Percentiles rank a stretch among this genome's conserved stretches.
phyloP scores from a whole-genome alignment of 1,140 invertebrate genomes.

The Solenopsis invicta region DNA sequence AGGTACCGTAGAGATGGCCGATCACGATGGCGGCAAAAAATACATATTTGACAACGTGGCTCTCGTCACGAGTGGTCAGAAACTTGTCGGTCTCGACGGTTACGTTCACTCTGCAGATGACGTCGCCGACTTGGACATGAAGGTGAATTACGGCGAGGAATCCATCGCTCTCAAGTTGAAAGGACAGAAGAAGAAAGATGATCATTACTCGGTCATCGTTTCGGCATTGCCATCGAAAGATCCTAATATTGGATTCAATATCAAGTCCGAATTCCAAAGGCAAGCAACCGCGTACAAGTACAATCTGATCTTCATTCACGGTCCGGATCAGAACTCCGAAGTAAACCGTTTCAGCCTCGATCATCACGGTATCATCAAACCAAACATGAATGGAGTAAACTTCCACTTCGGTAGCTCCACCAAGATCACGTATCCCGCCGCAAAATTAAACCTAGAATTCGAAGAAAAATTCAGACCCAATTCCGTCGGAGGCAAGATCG shows the following conservation, averaged over 20 bases:
- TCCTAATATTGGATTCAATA: conserved; percentile 88
- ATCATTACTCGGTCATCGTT: conserved; percentile 71
- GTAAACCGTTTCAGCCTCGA: conserved; percentile 87
- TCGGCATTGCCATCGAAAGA: conserved; percentile 84
- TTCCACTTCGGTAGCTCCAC: conserved; percentile 84
- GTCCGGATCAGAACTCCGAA: conserved; percentile 88
- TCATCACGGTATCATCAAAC: conserved; percentile 84
- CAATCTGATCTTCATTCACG: conserved; percentile 89
- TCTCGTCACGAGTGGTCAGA: conserved; percentile 84
- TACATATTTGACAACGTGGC: conserved; percentile 89
- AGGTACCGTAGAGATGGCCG: conserved; percentile 87
- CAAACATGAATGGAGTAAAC: conserved; percentile 72
- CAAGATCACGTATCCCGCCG: conserved; percentile 87
- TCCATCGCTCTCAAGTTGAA: conserved; percentile 85
- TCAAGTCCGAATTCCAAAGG: conserved; percentile 85
- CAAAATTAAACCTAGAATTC: conserved; percentile 85
- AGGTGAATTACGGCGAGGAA: conserved; percentile 87
- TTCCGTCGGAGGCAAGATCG: conserved; percentile 86
- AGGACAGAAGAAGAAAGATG: conserved; percentile 67
- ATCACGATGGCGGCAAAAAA: conserved; percentile 85
- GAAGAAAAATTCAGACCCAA: conserved; percentile 87
- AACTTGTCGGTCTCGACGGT: conserved; percentile 87
- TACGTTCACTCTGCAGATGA: conserved; percentile 84
- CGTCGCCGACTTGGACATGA: conserved; percentile 85
- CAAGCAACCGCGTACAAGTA: conserved; percentile 79